Evolutionary conservation across 1,140 invertebrate species (phyloP).

Genomic region (Onthophagus taurus): DNA sequence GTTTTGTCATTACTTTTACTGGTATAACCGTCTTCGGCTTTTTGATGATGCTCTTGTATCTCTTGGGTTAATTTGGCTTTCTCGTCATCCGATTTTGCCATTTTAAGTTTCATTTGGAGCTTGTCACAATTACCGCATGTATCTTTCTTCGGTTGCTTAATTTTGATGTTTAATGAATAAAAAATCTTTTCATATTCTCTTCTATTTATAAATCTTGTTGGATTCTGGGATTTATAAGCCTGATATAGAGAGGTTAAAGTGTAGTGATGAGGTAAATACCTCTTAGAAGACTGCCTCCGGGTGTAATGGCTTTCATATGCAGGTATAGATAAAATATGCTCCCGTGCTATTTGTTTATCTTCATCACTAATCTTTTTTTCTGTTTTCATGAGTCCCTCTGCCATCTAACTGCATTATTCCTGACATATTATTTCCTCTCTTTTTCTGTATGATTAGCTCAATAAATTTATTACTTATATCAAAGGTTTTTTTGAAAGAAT

Average conservation of each 20-base stretch:
- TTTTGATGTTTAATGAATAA: slow-evolving; percentile 6
- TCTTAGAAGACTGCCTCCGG: slow-evolving; percentile 2
- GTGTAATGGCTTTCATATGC: slow-evolving; percentile 11
- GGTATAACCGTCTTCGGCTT: slow-evolving; percentile 14
- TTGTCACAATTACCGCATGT: slow-evolving; percentile 9
- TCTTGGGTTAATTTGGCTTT: slow-evolving; percentile 1
- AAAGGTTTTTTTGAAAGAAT: slow-evolving; percentile 12
- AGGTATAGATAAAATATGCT: slow-evolving; percentile 7
- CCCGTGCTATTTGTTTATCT: slow-evolving; percentile 3
- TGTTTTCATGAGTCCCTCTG: not conserved
- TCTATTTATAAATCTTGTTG: not conserved
- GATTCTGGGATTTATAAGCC: slow-evolving; percentile 2
- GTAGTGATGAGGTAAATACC: slow-evolving; percentile 10
- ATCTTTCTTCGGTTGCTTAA: slow-evolving; percentile 9
- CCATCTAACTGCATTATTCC: slow-evolving; percentile 7
- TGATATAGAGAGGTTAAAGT: slow-evolving; percentile 4
- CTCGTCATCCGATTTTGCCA: not conserved
- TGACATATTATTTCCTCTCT: not conserved
- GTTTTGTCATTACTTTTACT: not conserved
- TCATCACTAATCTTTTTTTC: slow-evolving; percentile 7
- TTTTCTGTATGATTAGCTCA: slow-evolving; percentile 1
- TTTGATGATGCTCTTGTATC: slow-evolving; percentile 9
- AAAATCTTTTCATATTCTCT: slow-evolving; percentile 9
- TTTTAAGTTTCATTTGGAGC: slow-evolving; percentile 7
- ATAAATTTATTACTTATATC: slow-evolving; percentile 12